These are phyloP conservation scores for Nomada fabriciana DNA, from an alignment of 2,888 invertebrate species.

Conservation along the genomic window DNA sequence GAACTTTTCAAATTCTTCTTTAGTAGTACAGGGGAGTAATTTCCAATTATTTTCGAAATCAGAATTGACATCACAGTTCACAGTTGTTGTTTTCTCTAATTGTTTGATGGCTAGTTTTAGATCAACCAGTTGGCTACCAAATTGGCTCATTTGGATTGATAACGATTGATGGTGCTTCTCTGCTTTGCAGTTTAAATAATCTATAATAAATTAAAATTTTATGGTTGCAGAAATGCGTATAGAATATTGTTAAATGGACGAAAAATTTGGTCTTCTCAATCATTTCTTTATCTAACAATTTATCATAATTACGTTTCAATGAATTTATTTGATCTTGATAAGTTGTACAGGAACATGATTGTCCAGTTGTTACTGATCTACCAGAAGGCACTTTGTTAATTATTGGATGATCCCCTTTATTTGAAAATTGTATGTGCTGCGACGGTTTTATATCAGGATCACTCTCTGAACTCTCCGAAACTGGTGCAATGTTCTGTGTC, in stretches of 20 bases:
- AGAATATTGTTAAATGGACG: background rate
- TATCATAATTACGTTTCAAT: conserved; percentile 19
- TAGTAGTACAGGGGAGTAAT: conserved; percentile 4
- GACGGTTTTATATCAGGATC: no score
- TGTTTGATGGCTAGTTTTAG: conserved; percentile 7
- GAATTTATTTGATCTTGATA: conserved; percentile 13
- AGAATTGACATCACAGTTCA: conserved; percentile 18
- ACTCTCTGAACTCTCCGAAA: background rate
- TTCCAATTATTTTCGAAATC: no score
- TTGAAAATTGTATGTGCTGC: background rate
- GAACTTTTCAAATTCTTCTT: conserved; percentile 19
- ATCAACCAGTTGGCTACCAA: conserved; percentile 14
- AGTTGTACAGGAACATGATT: background rate
- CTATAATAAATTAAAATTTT: background rate
- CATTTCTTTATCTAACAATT: conserved; percentile 17
- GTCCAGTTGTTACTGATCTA: conserved; percentile 1
- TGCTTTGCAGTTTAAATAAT: background rate
- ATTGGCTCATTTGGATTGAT: background rate
- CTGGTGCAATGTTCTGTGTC: no score
- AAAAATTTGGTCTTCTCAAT: background rate
- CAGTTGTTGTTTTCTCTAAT: background rate
- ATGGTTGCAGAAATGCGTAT: background rate
- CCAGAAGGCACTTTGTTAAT: background rate
- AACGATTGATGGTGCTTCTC: background rate
- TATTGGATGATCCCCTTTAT: background rate